Base-by-base conservation (phyloP, 2,888 invertebrate genomes). In the Byasa hedistus region DNA sequence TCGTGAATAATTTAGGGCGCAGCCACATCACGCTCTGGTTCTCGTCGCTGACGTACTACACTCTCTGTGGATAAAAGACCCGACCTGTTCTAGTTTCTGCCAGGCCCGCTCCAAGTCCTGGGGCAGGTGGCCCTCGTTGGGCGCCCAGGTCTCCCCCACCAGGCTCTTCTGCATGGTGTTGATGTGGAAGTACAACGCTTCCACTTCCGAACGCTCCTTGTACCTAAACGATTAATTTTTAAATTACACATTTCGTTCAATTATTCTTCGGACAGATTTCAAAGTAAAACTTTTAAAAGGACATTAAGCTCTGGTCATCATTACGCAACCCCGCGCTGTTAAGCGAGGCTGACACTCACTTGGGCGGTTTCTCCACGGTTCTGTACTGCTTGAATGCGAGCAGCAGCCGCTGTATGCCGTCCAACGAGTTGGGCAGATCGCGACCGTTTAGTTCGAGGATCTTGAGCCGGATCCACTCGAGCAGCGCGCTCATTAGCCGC, bases 331-430 rank as follows among this genome's bases (percentile, higher is more conserved):
- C 36, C 10, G 36, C 36, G 12, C 15, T 12, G 3, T 15, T 39
- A 39, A 39, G 0, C 15, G 2, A 3, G 39, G 2, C 3, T 39
- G 15, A 12, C 15, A 80, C 94, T 92, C 81, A 97, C 95, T 98
- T 99, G 70, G 99, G 98, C 12, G 99, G 99, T 89, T 99, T 99
- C 86, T 99, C 99, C 58, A 97, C 95, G 0, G 98, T 99, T 74
- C 99, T 93, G 87, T 99, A 99, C 81, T 98, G 96, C 78, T 98
- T 99, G 90, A 99, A 99, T 52, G 95, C 93, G 64, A 97, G 88
- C 74, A 99, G 89, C 78, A 98, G 95, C 56, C 96, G 94, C 88
- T 99, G 98, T 75, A 99, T 98, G 61, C 97, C 99, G 84, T 98
- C 98, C 68, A 99, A 87, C 0, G 97, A 96, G 91, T 99, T 99